A percentile compares a stretch with the other conserved stretches of the same genome.
Conservation (phyloP, 2,797 vertebrate genomes). For the Microhierax caerulescens region DNA sequence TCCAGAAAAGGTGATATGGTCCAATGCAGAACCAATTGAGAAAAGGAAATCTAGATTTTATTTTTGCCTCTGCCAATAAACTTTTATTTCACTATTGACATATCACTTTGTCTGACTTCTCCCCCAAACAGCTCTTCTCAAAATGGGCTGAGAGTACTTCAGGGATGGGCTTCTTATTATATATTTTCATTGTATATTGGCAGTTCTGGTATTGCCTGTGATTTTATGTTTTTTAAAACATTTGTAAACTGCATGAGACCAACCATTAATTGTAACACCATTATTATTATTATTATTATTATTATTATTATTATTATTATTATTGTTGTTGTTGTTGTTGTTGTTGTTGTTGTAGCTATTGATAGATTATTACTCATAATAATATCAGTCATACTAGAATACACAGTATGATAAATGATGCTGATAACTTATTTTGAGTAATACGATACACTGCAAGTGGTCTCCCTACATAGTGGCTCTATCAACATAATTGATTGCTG, state of each 20-base stretch:
- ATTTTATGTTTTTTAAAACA: not conserved
- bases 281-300: not conserved
- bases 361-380: not conserved
- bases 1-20: not conserved
- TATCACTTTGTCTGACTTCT: not conserved
- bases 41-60: not conserved
- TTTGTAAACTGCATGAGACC: not conserved
- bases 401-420: not conserved
- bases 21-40: not conserved
- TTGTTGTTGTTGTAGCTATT: not conserved
- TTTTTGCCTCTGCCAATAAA: not conserved
- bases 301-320: not conserved
- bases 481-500: not conserved
- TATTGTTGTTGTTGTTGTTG: not conserved
- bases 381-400: not conserved
- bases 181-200: not conserved
- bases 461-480: not conserved
- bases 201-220: not conserved
- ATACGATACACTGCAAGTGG: not conserved
- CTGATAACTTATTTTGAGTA: not conserved
- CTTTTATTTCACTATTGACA: not conserved
- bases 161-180: not conserved
- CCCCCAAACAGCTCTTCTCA: not conserved
- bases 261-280: not conserved
- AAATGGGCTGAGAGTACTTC: not conserved